Evolutionary conservation across 2,113 vertebrate genomes (phyloP).

Genomic region (Bos javanicus): DNA sequence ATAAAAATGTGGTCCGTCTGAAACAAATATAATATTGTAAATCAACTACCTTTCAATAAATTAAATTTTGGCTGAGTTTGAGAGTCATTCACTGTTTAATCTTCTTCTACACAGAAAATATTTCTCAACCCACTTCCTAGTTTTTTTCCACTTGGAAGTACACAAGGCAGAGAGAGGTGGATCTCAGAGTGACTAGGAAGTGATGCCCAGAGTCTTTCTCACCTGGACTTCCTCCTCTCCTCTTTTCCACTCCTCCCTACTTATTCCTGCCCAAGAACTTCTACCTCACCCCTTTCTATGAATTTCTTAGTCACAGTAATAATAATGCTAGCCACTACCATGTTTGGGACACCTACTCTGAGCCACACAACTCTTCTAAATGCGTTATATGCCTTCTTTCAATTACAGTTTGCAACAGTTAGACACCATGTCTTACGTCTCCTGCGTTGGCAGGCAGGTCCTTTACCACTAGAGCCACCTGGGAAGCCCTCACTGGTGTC

Average conservation of each 20-base stretch:
- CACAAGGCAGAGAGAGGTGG: no score
- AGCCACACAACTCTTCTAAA: not conserved
- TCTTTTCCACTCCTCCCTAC: not conserved
- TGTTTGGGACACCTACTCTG: not conserved
- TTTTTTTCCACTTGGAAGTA: no score
- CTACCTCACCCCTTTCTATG: not conserved
- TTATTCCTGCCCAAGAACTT: not conserved
- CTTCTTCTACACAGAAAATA: no score
- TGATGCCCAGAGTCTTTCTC: no score
- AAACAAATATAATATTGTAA: no score
- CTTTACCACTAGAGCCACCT: not conserved
- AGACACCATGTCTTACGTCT: not conserved
- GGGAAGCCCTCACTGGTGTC: not conserved
- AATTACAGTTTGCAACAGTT: not conserved
- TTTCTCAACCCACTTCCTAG: no score
- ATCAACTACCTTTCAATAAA: no score
- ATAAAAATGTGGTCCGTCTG: no score
- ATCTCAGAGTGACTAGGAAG: no score
- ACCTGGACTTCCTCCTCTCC: not conserved
- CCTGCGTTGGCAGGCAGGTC: not conserved
- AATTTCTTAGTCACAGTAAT: not conserved
- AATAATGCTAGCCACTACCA: not conserved
- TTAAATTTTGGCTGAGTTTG: no score
- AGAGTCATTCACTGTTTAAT: no score
- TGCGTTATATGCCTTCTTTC: not conserved